Evolutionary conservation across 2,797 vertebrate genomes (phyloP).

Genomic region (Sternarchorhynchus goeldii): DNA sequence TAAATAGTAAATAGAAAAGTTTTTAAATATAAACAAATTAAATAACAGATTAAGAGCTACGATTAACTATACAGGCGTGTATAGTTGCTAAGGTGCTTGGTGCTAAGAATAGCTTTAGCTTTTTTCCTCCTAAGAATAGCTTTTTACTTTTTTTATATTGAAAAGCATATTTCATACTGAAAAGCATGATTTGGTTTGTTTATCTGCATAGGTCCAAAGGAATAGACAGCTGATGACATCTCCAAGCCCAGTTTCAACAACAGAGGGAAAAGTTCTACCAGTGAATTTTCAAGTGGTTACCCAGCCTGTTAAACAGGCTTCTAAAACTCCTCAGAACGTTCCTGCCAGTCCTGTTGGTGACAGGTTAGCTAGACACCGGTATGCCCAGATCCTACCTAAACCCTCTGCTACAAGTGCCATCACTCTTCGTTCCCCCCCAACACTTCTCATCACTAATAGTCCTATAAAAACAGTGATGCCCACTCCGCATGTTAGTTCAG

Average conservation of each 20-base stretch:
- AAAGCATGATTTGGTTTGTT: neutral
- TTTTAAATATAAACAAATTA: too few species aligned
- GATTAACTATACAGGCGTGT: too few species aligned
- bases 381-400: constrained; percentile 96
- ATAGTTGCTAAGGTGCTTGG: too few species aligned
- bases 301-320: constrained; percentile 94
- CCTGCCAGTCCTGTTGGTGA: constrained; percentile 95
- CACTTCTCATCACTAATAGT: constrained; percentile 96
- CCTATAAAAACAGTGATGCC: constrained; percentile 98
- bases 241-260: constrained; percentile 87
- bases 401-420: constrained; percentile 92
- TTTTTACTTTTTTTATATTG: neutral
- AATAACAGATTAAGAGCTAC: too few species aligned
- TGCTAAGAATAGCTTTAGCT: neutral
- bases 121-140: neutral
- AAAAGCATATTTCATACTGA: too few species aligned
- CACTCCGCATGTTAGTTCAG: constrained; percentile 88
- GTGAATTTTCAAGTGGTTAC: constrained; percentile 98
- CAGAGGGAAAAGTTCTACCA: constrained; percentile 93
- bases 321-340: constrained; percentile 93
- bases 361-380: constrained; percentile 91
- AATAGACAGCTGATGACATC: constrained; percentile 94
- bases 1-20: too few species aligned
- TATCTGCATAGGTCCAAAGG: constrained; percentile 83
- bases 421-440: constrained; percentile 94